Base-by-base conservation (phyloP, 1,140 invertebrate species). In the Drosophila willistoni region DNA sequence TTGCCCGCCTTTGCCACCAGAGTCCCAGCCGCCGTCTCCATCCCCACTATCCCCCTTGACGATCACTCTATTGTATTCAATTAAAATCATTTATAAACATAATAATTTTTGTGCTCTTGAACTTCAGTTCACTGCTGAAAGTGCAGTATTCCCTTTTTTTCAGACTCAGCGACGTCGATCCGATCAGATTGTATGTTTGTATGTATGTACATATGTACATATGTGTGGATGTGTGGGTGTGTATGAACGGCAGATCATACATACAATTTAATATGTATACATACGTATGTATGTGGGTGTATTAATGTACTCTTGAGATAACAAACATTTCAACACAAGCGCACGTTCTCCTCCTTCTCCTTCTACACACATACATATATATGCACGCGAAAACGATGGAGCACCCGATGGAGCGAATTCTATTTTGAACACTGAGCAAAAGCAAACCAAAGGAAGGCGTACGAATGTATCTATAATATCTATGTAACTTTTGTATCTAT, bases 41-140 rank as follows among this genome's bases (percentile, higher is more conserved):
- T 14, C 36, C 36, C 14, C 17, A 34, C 39, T 34, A 34, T 34
- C 33, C 56, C 19, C 59, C 68, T 76, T 83, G 54, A 59, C 73
- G 73, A 69, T 71, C 69, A 82, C 83, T 84, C 77, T 75, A 86
- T 87, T 87, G 79, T 86, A 79, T 82, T 86, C 83, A 86, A 86
- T 86, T 86, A 87, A 85, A 86, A 71, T 57, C 83, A 87, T 87
- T 86, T 79, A 85, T 82, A 79, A 79, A 79, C 82, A 86, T 86
- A 67, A 79, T 83, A 73, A 82, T 87, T 86, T 81, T 81, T 86
- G 79, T 79, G 82, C 67, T 86, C 83, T 87, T 86, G 82, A 86
- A 87, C 83, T 86, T 86, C 83, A 79, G 71, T 82, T 79, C 64
- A 82, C 56, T 64, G 42, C 41, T 60, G 64, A 69, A 82, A 79